phyloP scores from a whole-genome alignment of 2,888 invertebrate species.

The Metacarcinus magister region DNA sequence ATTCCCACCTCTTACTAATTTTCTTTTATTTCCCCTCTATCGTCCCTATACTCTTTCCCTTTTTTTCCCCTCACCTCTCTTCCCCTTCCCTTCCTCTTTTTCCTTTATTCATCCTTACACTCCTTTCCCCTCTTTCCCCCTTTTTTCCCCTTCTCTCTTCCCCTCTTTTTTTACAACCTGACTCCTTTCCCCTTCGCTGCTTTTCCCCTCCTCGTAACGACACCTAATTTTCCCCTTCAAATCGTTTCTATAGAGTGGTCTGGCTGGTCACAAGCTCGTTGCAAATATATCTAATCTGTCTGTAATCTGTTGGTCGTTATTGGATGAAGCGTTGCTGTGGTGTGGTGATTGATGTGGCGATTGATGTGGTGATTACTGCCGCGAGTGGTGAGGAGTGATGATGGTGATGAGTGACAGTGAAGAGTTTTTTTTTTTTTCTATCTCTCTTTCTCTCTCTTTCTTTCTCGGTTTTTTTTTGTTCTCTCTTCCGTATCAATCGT shows the following conservation, averaged over 20 bases:
- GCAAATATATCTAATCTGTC: background rate
- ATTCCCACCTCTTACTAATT: no score
- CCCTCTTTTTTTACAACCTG: background rate
- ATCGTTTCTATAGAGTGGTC: background rate
- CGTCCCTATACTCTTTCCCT: background rate
- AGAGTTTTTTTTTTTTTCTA: background rate
- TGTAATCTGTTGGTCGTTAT: background rate
- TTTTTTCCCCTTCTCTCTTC: background rate
- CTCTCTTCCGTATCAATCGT: no score
- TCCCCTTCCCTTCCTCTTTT: background rate
- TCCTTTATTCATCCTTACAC: background rate
- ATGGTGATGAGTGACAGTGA: slow-evolving; percentile 1
- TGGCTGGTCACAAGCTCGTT: background rate
- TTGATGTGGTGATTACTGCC: background rate
- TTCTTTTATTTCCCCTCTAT: background rate
- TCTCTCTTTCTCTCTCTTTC: background rate
- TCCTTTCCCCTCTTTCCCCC: background rate
- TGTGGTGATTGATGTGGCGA: background rate
- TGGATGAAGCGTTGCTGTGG: background rate
- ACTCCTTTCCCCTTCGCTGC: background rate
- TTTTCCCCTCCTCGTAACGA: background rate
- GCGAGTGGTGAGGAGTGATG: background rate
- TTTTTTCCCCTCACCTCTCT: no score
- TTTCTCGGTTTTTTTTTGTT: background rate
- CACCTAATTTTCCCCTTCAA: background rate